Evolutionary conservation across 2,113 vertebrate genomes (phyloP).

Genomic region (Boleophthalmus pectinirostris): DNA sequence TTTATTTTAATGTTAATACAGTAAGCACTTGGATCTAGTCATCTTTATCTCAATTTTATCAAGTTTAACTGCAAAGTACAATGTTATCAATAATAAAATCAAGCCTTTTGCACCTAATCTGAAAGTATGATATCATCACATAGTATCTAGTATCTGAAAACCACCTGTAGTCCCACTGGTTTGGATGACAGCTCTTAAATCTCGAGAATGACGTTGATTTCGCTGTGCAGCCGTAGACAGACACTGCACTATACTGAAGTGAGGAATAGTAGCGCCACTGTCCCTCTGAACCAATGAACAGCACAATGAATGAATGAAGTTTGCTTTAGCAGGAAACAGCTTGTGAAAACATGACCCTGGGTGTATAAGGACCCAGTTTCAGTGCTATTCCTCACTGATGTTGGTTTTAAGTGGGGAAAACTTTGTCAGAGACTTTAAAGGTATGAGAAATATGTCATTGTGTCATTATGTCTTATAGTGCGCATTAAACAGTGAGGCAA

Average conservation of each 20-base stretch:
- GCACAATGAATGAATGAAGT: constrained; percentile 42
- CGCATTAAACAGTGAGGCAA: constrained; percentile 47
- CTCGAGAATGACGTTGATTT: constrained; percentile 65
- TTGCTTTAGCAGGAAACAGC: constrained; percentile 60
- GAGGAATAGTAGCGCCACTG: constrained; percentile 34
- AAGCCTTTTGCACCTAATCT: too few relatives aligned
- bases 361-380: constrained; percentile 45
- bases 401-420: constrained; percentile 32
- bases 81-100: too few relatives aligned
- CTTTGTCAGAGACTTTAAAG: constrained; percentile 34
- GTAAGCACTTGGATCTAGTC: too few relatives aligned
- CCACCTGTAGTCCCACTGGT: constrained; percentile 30
- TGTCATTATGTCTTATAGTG: constrained; percentile 19
- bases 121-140: too few relatives aligned
- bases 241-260: constrained; percentile 41
- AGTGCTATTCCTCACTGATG: constrained; percentile 33
- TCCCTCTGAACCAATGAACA: constrained; percentile 43
- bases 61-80: too few relatives aligned
- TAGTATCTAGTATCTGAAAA: not conserved
- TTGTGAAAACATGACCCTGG: constrained; percentile 56
- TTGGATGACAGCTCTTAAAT: constrained; percentile 63
- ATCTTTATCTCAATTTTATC: too few relatives aligned
- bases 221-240: constrained; percentile 21
- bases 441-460: constrained; percentile 59
- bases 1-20: too few relatives aligned